These are phyloP conservation scores for Zygogramma bicolorata DNA, from an alignment of 2,888 invertebrate species.

Conservation along the genomic window DNA sequence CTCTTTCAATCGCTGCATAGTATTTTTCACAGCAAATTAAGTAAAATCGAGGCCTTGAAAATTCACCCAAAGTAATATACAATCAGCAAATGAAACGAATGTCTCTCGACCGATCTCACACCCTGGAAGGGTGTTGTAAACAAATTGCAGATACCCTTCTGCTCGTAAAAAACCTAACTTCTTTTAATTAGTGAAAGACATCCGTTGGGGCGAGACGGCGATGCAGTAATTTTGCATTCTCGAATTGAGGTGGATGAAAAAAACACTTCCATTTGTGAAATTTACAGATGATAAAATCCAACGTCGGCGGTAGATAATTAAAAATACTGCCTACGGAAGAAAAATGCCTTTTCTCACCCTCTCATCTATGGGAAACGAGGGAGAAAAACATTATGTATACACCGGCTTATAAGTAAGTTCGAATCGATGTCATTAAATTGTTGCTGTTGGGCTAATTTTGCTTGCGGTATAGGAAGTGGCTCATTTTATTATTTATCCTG, in stretches of 20 bases:
- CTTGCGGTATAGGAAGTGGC: neutral
- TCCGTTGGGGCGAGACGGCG: conserved; percentile 42
- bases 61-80: too few relatives aligned
- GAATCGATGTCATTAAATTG: conserved; percentile 8
- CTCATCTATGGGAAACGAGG: conserved; percentile 42
- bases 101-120: neutral
- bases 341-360: conserved; percentile 57
- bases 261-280: conserved; percentile 64
- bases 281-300: conserved; percentile 66
- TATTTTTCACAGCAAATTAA: too few relatives aligned
- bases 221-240: conserved; percentile 31
- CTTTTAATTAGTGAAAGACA: conserved; percentile 64
- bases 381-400: conserved; percentile 31
- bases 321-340: conserved; percentile 60
- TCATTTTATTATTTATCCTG: too few relatives aligned
- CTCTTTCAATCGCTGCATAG: too few relatives aligned
- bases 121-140: conserved; percentile 41
- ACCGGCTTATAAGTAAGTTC: conserved; percentile 3
- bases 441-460: neutral
- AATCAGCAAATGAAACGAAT: too few relatives aligned
- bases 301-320: conserved; percentile 62
- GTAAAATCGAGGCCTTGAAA: too few relatives aligned
- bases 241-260: conserved; percentile 41
- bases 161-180: conserved; percentile 63
- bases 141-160: conserved; percentile 61